A percentile compares a stretch with the other conserved stretches of the same genome.
Conservation (phyloP, 2,888 invertebrate genomes). For the Orthosia cruda region DNA sequence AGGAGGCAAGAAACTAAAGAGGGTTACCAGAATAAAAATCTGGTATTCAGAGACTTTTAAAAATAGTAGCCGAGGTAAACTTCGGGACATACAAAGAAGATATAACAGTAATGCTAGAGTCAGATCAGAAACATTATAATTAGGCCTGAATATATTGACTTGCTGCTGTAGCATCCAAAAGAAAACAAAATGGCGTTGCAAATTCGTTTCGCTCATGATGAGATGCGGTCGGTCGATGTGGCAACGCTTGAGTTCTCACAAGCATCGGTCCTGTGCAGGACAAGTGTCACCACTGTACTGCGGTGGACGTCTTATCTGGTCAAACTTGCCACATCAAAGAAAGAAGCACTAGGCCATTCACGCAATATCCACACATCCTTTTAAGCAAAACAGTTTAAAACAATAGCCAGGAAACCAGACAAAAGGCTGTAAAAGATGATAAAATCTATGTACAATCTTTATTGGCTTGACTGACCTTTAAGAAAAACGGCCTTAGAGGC, state of each 20-base stretch:
- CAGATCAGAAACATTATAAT: neutral
- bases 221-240: too few relatives aligned
- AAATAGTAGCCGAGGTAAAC: neutral
- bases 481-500: conserved; percentile 23
- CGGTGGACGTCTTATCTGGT: too few relatives aligned
- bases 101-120: neutral
- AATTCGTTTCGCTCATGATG: neutral
- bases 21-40: neutral
- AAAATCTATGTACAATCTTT: conserved; percentile 44
- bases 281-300: too few relatives aligned
- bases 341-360: neutral
- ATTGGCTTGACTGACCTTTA: conserved; percentile 35
- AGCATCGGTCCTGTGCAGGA: too few relatives aligned
- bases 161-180: neutral
- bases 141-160: neutral
- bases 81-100: neutral
- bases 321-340: conserved; percentile 13
- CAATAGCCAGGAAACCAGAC: conserved; percentile 45
- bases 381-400: conserved; percentile 16
- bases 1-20: too few relatives aligned
- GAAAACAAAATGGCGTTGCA: neutral
- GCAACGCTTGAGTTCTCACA: too few relatives aligned
- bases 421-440: conserved; percentile 37
- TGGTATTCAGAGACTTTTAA: neutral
- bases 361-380: conserved; percentile 20